phyloP scores from a whole-genome alignment of 2,888 invertebrate species.

The Erannis defoliaria region DNA sequence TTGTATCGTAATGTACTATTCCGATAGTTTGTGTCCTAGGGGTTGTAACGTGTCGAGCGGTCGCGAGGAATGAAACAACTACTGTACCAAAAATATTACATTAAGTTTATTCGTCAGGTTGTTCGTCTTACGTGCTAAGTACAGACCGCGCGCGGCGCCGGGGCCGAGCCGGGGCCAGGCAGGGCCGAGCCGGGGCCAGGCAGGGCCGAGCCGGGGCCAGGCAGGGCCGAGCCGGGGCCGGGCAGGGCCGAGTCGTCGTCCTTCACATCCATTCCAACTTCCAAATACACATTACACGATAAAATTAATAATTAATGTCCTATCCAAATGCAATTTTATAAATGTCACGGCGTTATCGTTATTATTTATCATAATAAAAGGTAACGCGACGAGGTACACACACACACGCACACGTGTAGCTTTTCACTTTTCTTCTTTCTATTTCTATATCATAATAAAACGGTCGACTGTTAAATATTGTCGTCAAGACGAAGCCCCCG shows the following conservation, averaged over 20 bases:
- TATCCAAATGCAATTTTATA: slow-evolving; percentile 8
- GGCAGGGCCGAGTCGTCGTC: background rate
- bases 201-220: background rate
- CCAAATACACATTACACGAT: background rate
- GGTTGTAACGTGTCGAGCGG: too few species aligned
- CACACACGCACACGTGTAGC: too few species aligned
- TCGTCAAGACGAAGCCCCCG: too few species aligned
- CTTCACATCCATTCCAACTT: background rate
- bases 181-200: background rate
- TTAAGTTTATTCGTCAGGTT: slow-evolving; percentile 36
- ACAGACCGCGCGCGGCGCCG: background rate
- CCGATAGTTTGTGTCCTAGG: too few species aligned
- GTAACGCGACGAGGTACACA: background rate
- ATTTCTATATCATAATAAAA: too few species aligned
- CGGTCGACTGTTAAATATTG: too few species aligned
- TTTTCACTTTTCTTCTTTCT: too few species aligned
- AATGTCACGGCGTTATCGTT: slow-evolving; percentile 1
- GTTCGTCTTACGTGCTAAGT: slow-evolving; percentile 14
- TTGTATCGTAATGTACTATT: too few species aligned
- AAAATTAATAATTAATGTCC: background rate
- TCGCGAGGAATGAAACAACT: slow-evolving; percentile 19
- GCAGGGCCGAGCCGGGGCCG: background rate
- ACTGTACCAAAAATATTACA: slow-evolving; percentile 37
- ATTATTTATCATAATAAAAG: background rate
- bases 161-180: background rate